Conservation (phyloP, 2,888 invertebrate species). For the Hirtodrosophila confusa region DNA sequence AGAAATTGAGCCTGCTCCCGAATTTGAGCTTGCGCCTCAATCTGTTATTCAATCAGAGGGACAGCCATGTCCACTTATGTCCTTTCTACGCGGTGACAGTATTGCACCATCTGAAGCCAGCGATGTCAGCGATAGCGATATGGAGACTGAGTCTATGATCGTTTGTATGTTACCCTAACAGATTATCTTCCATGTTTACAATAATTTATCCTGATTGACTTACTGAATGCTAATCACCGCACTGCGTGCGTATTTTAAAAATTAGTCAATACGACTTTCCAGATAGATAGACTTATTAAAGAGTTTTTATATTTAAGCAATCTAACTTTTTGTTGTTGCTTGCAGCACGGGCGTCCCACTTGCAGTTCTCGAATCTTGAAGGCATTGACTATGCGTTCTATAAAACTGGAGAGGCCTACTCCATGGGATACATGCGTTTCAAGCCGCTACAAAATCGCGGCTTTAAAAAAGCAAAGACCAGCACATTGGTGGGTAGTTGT, state of each 20-base stretch:
- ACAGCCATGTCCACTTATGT: conserved; percentile 22
- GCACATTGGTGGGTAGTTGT: conserved; percentile 50
- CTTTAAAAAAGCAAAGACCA: conserved; percentile 53
- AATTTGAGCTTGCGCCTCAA: background rate
- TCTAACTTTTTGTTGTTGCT: background rate
- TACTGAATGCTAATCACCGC: too few species aligned
- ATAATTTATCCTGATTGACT: background rate
- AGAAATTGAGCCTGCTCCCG: background rate
- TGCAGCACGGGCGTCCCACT: conserved; percentile 51
- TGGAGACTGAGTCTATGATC: conserved; percentile 31
- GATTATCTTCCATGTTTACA: background rate
- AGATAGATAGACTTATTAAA: background rate
- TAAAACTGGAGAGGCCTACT: conserved; percentile 44
- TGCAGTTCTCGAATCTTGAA: conserved; percentile 63
- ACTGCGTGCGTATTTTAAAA: too few species aligned
- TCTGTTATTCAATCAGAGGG: background rate
- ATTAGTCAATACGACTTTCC: too few species aligned
- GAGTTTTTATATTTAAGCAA: background rate
- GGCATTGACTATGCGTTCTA: conserved; percentile 80
- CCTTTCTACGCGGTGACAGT: conserved; percentile 44
- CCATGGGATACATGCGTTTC: conserved; percentile 73
- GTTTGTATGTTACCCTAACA: conserved; percentile 31
- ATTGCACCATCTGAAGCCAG: conserved; percentile 7
- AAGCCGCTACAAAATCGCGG: conserved; percentile 67
- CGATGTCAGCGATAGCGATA: conserved; percentile 5